These are phyloP conservation scores for Corythoichthys intestinalis DNA, from an alignment of 2,113 vertebrate genomes.

Conservation along the genomic window DNA sequence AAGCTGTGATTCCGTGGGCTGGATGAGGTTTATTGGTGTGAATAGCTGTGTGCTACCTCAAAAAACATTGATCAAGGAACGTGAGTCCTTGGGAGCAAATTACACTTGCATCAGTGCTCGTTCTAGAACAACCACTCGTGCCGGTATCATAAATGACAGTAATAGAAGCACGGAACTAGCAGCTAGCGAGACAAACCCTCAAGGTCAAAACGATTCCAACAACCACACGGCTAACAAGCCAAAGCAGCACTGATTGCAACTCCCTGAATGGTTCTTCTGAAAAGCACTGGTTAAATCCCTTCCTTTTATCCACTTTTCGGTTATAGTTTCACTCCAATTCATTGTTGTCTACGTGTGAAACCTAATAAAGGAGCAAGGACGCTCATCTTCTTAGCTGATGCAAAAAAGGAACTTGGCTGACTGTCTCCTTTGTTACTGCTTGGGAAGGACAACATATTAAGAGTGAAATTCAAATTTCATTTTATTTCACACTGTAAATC, in stretches of 20 bases:
- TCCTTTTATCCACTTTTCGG: background rate
- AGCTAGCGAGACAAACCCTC: background rate
- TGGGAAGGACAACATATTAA: too few relatives aligned
- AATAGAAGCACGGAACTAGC: background rate
- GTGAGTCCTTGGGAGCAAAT: background rate
- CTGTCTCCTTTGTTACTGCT: too few relatives aligned
- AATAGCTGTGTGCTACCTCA: background rate
- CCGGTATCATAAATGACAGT: constrained; percentile 23
- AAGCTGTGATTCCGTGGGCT: background rate
- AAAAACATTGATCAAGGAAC: background rate
- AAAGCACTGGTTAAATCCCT: constrained; percentile 18
- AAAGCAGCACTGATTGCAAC: background rate
- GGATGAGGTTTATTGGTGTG: background rate
- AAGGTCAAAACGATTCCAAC: constrained; percentile 1
- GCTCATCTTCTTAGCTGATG: too few relatives aligned
- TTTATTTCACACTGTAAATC: too few relatives aligned
- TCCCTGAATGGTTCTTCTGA: constrained; percentile 6
- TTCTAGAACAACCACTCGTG: constrained; percentile 15
- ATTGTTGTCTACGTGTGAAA: too few relatives aligned
- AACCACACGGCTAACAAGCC: background rate
- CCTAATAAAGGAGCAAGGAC: too few relatives aligned
- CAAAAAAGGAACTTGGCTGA: too few relatives aligned
- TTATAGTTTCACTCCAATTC: too few relatives aligned
- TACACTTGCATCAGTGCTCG: background rate
- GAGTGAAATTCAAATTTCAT: too few relatives aligned